Conservation (phyloP, 2,113 vertebrate species). For the Embiotoca jacksoni region DNA sequence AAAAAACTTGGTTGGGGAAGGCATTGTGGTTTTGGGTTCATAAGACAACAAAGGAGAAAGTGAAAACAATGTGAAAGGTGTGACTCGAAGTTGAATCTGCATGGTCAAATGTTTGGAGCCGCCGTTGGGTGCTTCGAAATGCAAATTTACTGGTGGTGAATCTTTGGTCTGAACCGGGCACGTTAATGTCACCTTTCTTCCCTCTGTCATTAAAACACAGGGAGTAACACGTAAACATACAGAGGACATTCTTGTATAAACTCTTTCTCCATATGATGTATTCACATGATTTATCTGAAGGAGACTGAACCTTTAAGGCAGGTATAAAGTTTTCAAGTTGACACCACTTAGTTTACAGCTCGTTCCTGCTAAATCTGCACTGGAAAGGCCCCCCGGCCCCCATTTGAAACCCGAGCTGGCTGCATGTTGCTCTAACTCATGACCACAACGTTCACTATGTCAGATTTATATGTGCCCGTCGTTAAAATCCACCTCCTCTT, state of each 20-base stretch:
- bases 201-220: background rate
- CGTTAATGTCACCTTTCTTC: background rate
- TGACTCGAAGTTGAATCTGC: background rate
- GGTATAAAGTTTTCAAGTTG: slow-evolving; percentile 37
- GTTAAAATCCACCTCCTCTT: slow-evolving; percentile 33
- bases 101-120: too few relatives aligned
- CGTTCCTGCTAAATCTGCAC: slow-evolving; percentile 58
- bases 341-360: slow-evolving; percentile 56
- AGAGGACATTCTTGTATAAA: too few relatives aligned
- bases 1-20: background rate
- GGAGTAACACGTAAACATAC: background rate
- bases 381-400: slow-evolving; percentile 42
- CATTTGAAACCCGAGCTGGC: slow-evolving; percentile 70
- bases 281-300: background rate
- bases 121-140: too few relatives aligned
- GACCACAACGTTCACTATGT: slow-evolving; percentile 64
- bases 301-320: background rate
- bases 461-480: slow-evolving; percentile 36
- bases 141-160: too few relatives aligned
- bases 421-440: slow-evolving; percentile 58
- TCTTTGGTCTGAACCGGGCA: too few relatives aligned
- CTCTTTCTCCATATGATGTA: background rate
- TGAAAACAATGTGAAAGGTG: background rate
- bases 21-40: slow-evolving; percentile 4
- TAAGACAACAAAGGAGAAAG: background rate